phyloP scores from a whole-genome alignment of 2,888 invertebrate species.

The Phoronis australis region DNA sequence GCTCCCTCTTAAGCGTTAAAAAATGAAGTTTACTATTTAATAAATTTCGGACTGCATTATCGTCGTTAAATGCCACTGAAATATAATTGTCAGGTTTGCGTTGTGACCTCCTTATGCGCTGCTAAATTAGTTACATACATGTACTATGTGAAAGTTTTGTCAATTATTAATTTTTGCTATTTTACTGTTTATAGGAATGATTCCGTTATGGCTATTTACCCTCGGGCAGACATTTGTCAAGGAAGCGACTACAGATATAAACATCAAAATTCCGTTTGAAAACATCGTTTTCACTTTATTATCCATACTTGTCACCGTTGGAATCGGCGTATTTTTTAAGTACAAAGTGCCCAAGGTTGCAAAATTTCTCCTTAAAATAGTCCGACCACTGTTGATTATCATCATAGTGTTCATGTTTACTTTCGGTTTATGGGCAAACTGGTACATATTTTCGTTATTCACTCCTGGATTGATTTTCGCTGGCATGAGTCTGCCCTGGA shows the following conservation, averaged over 20 bases:
- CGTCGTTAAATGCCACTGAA: too few relatives aligned
- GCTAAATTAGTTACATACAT: too few relatives aligned
- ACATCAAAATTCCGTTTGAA: slow-evolving; percentile 49
- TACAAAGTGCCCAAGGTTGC: slow-evolving; percentile 44
- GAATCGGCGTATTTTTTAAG: slow-evolving; percentile 53
- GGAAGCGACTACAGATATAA: too few relatives aligned
- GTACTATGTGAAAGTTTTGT: too few relatives aligned
- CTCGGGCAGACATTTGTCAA: too few relatives aligned
- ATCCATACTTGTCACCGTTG: slow-evolving; percentile 53
- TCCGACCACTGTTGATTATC: slow-evolving; percentile 52
- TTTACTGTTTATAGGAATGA: slow-evolving; percentile 49
- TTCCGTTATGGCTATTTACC: slow-evolving; percentile 57
- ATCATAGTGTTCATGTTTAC: slow-evolving; percentile 53
- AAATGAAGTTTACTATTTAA: too few relatives aligned
- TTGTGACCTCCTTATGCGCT: too few relatives aligned
- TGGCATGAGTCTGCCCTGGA: slow-evolving; percentile 53
- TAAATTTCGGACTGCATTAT: too few relatives aligned
- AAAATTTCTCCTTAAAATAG: slow-evolving; percentile 39
- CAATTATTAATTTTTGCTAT: too few relatives aligned
- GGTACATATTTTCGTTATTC: slow-evolving; percentile 53
- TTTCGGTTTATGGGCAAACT: slow-evolving; percentile 53
- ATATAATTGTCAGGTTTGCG: too few relatives aligned
- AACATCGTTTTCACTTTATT: slow-evolving; percentile 53
- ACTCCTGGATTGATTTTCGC: slow-evolving; percentile 40
- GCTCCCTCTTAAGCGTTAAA: too few relatives aligned